A percentile compares a stretch with the other conserved stretches of the same genome.
Conservation (phyloP, 2,888 invertebrate species). For the Tortrix viridana region DNA sequence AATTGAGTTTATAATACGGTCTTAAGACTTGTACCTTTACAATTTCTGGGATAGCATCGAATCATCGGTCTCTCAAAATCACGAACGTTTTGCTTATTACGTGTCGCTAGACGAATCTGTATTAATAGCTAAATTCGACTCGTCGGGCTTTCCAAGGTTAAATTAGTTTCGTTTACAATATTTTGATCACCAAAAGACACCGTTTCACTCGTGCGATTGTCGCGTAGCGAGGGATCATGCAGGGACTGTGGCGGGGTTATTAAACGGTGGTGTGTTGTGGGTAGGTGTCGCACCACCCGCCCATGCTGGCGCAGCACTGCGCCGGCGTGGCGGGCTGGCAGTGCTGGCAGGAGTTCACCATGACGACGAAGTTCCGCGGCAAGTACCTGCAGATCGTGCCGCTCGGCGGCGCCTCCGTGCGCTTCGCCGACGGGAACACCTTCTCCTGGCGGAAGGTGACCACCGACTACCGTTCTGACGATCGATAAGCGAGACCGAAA, state of each 20-base stretch:
- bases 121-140: no score
- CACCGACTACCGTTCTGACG: background rate
- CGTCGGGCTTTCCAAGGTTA: no score
- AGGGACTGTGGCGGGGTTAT: no score
- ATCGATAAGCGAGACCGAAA: background rate
- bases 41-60: no score
- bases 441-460: constrained; percentile 97
- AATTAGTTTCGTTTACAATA: no score
- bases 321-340: constrained; percentile 95
- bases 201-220: no score
- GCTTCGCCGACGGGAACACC: constrained; percentile 89
- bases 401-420: constrained; percentile 88
- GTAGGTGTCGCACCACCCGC: constrained; percentile 98
- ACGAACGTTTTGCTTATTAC: no score
- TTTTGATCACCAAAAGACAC: no score
- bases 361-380: constrained; percentile 99
- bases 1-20: no score
- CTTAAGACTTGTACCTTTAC: no score
- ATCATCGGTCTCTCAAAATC: no score
- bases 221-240: background rate
- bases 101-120: no score
- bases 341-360: constrained; percentile 99
- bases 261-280: constrained; percentile 41
- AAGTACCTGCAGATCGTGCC: constrained; percentile 97
- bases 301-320: constrained; percentile 97